Conservation (phyloP, 2,113 vertebrate species). For the Thunnus thynnus region DNA sequence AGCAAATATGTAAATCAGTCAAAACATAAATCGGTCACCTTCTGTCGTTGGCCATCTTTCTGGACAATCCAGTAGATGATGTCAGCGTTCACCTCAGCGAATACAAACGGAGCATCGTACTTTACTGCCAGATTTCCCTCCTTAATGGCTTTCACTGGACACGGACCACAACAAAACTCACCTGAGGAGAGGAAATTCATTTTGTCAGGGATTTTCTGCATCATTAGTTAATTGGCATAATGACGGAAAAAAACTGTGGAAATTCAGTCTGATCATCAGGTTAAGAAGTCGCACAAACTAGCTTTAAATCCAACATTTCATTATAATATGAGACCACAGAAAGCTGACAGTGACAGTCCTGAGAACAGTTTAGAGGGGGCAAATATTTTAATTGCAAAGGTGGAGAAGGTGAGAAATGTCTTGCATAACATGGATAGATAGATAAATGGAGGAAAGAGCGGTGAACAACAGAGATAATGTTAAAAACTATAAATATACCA, state of each 20-base stretch:
- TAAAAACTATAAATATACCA: slow-evolving; percentile 80
- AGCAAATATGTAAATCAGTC: background rate
- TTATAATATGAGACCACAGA: background rate
- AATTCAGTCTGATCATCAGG: background rate
- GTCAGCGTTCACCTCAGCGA: slow-evolving; percentile 88
- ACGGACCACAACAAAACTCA: slow-evolving; percentile 85
- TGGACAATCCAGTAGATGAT: slow-evolving; percentile 78
- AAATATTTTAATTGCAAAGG: too few species aligned
- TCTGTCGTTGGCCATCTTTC: slow-evolving; percentile 59
- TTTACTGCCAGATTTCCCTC: slow-evolving; percentile 83
- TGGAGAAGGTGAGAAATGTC: background rate
- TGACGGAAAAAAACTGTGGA: background rate
- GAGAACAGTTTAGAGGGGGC: too few species aligned
- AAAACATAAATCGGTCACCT: slow-evolving; percentile 37
- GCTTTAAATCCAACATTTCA: background rate
- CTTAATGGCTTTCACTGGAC: slow-evolving; percentile 83
- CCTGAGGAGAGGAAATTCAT: slow-evolving; percentile 60
- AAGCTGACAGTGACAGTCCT: background rate
- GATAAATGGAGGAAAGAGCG: background rate
- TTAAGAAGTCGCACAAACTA: background rate
- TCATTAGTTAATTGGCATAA: fast-evolving
- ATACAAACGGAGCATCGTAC: slow-evolving; percentile 85
- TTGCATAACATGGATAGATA: background rate
- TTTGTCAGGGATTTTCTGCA: background rate
- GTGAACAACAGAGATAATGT: background rate